Evolutionary conservation across 2,113 vertebrate genomes (phyloP), one percentile per base, ranked within the genome.

Genomic region (Silurus meridionalis): DNA sequence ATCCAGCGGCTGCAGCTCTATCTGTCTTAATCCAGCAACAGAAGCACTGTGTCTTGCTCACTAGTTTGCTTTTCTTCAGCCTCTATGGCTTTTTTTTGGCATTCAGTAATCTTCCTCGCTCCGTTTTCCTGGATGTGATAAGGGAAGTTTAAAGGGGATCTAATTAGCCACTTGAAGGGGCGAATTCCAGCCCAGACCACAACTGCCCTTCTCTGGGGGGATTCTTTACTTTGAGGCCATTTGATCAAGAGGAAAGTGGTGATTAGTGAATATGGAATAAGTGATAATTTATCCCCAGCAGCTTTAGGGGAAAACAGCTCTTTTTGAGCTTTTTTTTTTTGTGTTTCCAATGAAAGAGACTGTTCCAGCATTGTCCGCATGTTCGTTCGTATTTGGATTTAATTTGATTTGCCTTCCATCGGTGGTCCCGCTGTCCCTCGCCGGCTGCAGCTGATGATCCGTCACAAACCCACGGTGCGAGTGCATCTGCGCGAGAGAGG

Each of bases 391-490:
- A 88, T 93, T 90, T 87, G 14, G 14, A 28, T 64, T 83, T 91
- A 89, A 91, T 93, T 92, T 91, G 86, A 93, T 92, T 92, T 91
- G 87, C 84, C 72, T 91, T 90, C 83, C 37, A 86, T 90, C 88
- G 86, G 87, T 89, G 88, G 82, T 89, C 66, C 81, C 78, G 80
- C 50, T 89, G 84, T 88, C 89, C 88, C 90, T 78, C 53, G 46
- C 55, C 85, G 86, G 19, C 81, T 21, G 19, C 50, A 71, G 53
- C 66, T 60, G 79, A 87, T 72, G 63, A 48, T 64, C 71, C 46
- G 72, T 69, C 55, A 46, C n/a, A 52, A 57, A 55, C 17, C 50
- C 53, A 0, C 13, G 11, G 25, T 48, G 77, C 23, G 28, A 77
- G 66, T 61, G 85, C 82, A 57, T 37, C 55, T 82, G 80, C 63